These are phyloP conservation scores for Synanceia verrucosa DNA, from an alignment of 2,797 vertebrate genomes.

Conservation along the genomic window DNA sequence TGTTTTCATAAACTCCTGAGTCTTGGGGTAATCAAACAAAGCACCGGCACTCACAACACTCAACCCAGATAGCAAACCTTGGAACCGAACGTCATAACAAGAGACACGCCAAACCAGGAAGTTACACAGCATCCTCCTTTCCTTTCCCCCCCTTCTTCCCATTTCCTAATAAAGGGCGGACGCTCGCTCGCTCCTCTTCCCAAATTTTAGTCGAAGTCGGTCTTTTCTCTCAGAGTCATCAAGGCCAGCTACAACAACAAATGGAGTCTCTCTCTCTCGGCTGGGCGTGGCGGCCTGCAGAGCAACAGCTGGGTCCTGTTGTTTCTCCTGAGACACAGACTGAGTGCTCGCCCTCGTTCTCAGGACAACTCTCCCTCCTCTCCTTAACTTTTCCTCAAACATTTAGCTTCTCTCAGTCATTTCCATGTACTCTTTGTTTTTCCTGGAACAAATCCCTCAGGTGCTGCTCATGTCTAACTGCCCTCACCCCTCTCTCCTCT, in stretches of 20 bases:
- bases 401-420: background rate
- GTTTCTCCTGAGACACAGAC: slow-evolving; percentile 68
- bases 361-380: slow-evolving; percentile 40
- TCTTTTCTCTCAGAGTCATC: slow-evolving; percentile 49
- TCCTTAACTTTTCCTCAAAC: slow-evolving; percentile 12
- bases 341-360: slow-evolving; percentile 41
- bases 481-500: background rate
- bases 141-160: slow-evolving; percentile 4
- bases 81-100: slow-evolving; percentile 15
- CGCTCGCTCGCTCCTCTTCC: slow-evolving; percentile 6
- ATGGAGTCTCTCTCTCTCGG: slow-evolving; percentile 64
- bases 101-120: slow-evolving; percentile 27
- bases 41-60: slow-evolving; percentile 32
- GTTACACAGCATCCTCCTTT: slow-evolving; percentile 20
- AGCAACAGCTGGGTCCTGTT: slow-evolving; percentile 83
- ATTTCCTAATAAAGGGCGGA: slow-evolving; percentile 11
- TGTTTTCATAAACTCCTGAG: slow-evolving; percentile 74
- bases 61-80: slow-evolving; percentile 41
- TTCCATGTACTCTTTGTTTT: background rate
- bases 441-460: background rate
- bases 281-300: slow-evolving; percentile 79
- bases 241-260: slow-evolving; percentile 82
- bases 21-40: slow-evolving; percentile 70
- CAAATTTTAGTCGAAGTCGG: slow-evolving; percentile 3
- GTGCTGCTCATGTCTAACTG: background rate